These are phyloP conservation scores for Chalcis sispes DNA, from an alignment of 2,888 invertebrate species.

Conservation along the genomic window DNA sequence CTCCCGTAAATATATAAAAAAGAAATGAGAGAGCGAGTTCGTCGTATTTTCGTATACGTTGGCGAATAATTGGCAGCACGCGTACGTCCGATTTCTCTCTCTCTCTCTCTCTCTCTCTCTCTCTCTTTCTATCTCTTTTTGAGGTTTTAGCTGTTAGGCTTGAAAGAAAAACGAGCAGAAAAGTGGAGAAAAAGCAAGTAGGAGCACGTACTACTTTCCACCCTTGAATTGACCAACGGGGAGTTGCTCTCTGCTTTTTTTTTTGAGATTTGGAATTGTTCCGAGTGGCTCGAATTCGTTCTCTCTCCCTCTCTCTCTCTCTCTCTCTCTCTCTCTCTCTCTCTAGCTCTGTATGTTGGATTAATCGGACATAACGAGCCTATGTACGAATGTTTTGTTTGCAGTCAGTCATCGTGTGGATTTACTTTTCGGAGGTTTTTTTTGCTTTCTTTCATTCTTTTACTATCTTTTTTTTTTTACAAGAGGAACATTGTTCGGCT, in stretches of 20 bases:
- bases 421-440: constrained; percentile 40
- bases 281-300: constrained; percentile 18
- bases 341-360: constrained; percentile 34
- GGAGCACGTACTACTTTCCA: constrained; percentile 32
- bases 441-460: constrained; percentile 32
- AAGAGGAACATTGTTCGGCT: constrained; percentile 41
- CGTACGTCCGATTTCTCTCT: too few species aligned
- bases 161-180: constrained; percentile 36
- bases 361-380: constrained; percentile 58
- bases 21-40: constrained; percentile 31
- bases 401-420: constrained; percentile 55
- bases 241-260: constrained; percentile 7
- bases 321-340: too few species aligned
- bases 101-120: too few species aligned
- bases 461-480: not conserved
- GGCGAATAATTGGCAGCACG: constrained; percentile 54
- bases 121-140: too few species aligned
- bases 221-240: constrained; percentile 44
- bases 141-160: constrained; percentile 32
- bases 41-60: constrained; percentile 55
- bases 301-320: too few species aligned
- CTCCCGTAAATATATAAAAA: not conserved
- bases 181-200: constrained; percentile 51
- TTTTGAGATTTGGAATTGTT: constrained; percentile 46
- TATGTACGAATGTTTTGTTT: constrained; percentile 47